Evolutionary conservation across 2,797 vertebrate species (phyloP), one percentile per base, ranked within the genome.

Genomic region (Hypotaenidia okinawae): DNA sequence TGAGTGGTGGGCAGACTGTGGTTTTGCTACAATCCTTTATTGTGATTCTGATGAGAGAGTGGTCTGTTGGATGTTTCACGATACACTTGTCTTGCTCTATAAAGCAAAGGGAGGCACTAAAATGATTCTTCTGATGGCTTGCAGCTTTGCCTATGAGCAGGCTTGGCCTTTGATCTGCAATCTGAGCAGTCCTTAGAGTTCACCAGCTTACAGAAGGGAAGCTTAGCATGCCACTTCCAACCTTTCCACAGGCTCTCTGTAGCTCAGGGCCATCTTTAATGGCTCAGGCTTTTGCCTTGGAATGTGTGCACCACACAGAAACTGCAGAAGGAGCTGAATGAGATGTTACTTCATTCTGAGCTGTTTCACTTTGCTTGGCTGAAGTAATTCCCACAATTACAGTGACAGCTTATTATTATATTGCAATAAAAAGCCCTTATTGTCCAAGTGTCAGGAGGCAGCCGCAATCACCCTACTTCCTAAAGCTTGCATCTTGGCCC

Each of bases 401-500:
- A 39, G 78, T 80, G 84, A 55, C 64, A 91, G 61, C 10, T 86
- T 96, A 76, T 87, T 89, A 87, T 87, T 93, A 87, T 18, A 9
- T 87, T 91, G 66, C 68, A 87, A 74, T 92, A 93, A 94, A 90
- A 94, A 93, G 30, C 61, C 30, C 30, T 76, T 76, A 90, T 87
- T 91, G 63, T 84, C 32, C 51, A 76, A 84, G 18, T 89, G 32
- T 90, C 77, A 63, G 63, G 80, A 91, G 77, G 28, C 33, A 91
- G 59, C 35, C 1, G 9, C 52, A 74, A 67, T 64, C 63, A 18
- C 24, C 8, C 14, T 87, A 16, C 45, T 90, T 93, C 61, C 70
- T 68, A 83, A 90, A 14, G 11, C 67, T 90, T 93, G 23, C 41
- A 37, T 82, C 72, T 85, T 92, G 90, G 28, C 32, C 80, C 57